Conservation (phyloP, 2,888 invertebrate species). For the Hydraecia micacea region DNA sequence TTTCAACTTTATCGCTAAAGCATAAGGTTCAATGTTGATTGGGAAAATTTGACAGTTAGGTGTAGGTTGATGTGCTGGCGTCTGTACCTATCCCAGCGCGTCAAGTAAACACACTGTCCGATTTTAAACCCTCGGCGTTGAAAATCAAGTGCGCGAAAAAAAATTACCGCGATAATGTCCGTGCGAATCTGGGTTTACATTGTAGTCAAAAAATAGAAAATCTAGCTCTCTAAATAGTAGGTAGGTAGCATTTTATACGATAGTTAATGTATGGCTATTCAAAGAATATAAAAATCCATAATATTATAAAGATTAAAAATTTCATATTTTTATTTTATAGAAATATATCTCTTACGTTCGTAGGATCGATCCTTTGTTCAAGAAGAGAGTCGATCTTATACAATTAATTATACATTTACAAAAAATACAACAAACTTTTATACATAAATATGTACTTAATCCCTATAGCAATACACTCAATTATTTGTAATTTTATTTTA, state of each 20-base stretch:
- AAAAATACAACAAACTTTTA: constrained; percentile 33
- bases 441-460: not conserved
- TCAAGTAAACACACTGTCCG: too few species aligned
- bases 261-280: constrained; percentile 5
- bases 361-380: not conserved
- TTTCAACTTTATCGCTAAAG: too few species aligned
- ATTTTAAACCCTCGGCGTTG: too few species aligned
- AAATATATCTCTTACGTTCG: constrained; percentile 13
- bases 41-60: too few species aligned
- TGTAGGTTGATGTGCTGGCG: too few species aligned
- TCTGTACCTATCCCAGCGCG: too few species aligned
- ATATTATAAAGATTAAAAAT: constrained; percentile 10
- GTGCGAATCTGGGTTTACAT: not conserved
- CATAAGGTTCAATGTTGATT: too few species aligned
- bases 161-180: too few species aligned
- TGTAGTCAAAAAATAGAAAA: constrained; percentile 53
- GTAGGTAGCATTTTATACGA: constrained; percentile 23
- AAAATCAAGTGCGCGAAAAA: too few species aligned
- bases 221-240: constrained; percentile 52
- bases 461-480: constrained; percentile 3
- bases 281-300: constrained; percentile 24
- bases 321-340: constrained; percentile 27
- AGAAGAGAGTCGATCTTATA: constrained; percentile 3
- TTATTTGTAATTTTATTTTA: constrained; percentile 7
- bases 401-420: constrained; percentile 39